Base-by-base conservation (phyloP, 1,140 invertebrate genomes). In the Drosophila eugracilis region DNA sequence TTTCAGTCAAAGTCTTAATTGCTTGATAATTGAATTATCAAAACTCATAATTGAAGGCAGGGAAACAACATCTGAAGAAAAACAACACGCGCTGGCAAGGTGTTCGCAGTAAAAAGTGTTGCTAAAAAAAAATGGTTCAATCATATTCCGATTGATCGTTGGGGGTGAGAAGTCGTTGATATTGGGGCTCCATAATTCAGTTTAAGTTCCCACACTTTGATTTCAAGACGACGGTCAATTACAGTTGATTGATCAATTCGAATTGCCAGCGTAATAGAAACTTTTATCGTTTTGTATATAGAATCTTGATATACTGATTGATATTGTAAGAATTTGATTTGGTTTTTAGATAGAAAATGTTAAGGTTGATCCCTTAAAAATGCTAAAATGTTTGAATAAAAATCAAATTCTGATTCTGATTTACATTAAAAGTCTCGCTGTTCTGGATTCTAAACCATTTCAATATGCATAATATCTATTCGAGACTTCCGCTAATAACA, bases 11-110 rank as follows among this genome's bases (percentile, higher is more conserved):
- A 69, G 66, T 34, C 58, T 63, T 88, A 86, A 86, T 88, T 86
- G 75, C 65, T 62, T 74, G 81, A 86, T 86, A 88, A 86, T 86
- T 86, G 34, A 83, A 78, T 78, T 86, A 86, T 88, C 81, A 67
- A 50, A 75, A 81, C 76, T 81, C 74, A 80, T 69, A 79, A 84
- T 85, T 79, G 66, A 78, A 67, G 55, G 19, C n/a, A n/a, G 32
- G 63, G 42, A 24, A 48, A 21, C n/a, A 54, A 47, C 32, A 70
- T 34, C 28, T 15, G 14, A 4, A n/a, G 22, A 28, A 17, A 17
- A 52, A 14, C 28, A 79, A 55, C 80, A 85, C 76, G 81, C 77
- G 81, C 67, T 70, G 66, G 26, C 50, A 34, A 53, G 69, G 65
- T 85, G 79, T 24, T 44, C 44, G 7, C 30, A 44, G 28, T 39